Conservation (phyloP, 2,797 vertebrate genomes). For the Dendrocincla fuliginosa region DNA sequence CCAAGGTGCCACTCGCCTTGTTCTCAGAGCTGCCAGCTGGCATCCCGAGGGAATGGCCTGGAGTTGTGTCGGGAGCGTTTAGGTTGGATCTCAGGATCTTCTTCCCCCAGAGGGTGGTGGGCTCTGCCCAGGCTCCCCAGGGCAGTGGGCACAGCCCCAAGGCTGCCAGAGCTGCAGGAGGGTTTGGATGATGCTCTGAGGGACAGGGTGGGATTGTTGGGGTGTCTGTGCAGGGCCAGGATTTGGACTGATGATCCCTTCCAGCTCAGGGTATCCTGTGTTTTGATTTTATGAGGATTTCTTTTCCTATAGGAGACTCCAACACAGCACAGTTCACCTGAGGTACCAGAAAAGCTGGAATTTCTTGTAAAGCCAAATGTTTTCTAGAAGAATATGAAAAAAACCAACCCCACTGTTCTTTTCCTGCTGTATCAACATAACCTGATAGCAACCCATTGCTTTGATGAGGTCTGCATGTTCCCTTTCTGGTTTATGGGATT, state of each 20-base stretch:
- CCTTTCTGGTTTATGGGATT: not conserved
- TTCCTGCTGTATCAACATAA: not conserved
- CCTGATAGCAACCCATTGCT: not conserved
- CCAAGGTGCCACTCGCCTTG: not conserved
- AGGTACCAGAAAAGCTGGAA: not conserved
- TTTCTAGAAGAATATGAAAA: not conserved
- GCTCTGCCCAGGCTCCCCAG: not conserved
- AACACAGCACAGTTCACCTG: not conserved
- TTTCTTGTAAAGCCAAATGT: not conserved
- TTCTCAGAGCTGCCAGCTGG: not conserved
- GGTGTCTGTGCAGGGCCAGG: not conserved
- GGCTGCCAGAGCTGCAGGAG: not conserved
- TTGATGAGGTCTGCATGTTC: not conserved
- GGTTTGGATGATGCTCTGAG: fast-evolving
- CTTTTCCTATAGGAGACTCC: not conserved
- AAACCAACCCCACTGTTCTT: not conserved
- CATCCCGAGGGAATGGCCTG: not conserved
- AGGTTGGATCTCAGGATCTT: not conserved
- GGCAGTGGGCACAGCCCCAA: not conserved
- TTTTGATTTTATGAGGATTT: fast-evolving
- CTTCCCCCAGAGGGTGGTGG: not conserved
- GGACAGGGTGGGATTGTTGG: not conserved
- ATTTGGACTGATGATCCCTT: not conserved
- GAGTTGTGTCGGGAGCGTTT: not conserved
- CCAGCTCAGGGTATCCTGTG: not conserved